These are phyloP conservation scores for Numida meleagris DNA, from an alignment of 2,113 vertebrate genomes.

Conservation along the genomic window DNA sequence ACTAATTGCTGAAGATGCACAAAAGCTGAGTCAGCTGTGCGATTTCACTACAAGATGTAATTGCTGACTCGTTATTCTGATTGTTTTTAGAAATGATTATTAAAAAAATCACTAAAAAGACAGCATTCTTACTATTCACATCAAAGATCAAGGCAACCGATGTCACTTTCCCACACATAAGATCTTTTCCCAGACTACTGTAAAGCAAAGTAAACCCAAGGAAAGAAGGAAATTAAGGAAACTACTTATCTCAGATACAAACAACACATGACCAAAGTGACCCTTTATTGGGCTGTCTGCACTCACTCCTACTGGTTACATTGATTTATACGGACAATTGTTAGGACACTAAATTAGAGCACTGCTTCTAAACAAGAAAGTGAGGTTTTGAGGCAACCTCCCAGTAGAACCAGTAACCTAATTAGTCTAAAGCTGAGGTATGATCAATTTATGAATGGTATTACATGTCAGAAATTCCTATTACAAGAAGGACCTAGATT, in stretches of 20 bases:
- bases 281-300: neutral
- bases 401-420: slow-evolving; percentile 18
- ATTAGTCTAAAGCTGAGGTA: slow-evolving; percentile 27
- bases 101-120: neutral
- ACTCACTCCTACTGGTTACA: neutral
- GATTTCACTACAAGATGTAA: neutral
- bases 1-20: neutral
- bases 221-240: neutral
- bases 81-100: neutral
- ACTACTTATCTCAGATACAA: neutral
- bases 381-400: slow-evolving; percentile 10
- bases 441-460: neutral
- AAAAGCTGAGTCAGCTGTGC: slow-evolving; percentile 52
- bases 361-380: neutral
- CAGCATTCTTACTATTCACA: neutral
- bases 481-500: neutral
- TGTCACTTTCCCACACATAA: neutral
- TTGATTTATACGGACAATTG: neutral
- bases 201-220: neutral
- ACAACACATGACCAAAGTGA: neutral
- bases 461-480: neutral
- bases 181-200: neutral
- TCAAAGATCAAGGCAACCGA: neutral
- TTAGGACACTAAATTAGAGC: neutral
- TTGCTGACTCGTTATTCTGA: slow-evolving; percentile 29